phyloP scores from a whole-genome alignment of 2,797 vertebrate genomes.

The Lycodopsis pacificus region DNA sequence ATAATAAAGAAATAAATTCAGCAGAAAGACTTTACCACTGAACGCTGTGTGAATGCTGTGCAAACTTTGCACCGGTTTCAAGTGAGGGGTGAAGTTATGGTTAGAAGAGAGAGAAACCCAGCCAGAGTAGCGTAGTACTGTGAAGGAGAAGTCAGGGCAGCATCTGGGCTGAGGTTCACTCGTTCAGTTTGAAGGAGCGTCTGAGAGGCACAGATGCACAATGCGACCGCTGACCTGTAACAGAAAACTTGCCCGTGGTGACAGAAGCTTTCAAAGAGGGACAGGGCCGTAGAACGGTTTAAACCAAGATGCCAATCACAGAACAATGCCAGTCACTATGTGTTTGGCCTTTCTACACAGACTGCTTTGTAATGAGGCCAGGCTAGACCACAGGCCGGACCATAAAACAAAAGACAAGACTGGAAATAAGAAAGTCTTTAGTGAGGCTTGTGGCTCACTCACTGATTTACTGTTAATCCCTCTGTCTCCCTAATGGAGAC shows the following conservation, averaged over 20 bases:
- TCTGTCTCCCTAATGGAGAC: conserved; percentile 3
- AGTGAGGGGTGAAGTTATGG: neutral
- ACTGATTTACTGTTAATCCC: conserved; percentile 38
- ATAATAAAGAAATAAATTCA: neutral
- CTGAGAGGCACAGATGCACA: conserved; percentile 67
- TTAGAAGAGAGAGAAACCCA: conserved; percentile 22
- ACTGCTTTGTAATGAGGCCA: conserved; percentile 76
- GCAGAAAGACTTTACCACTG: neutral
- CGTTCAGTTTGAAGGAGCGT: conserved; percentile 67
- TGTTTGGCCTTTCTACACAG: conserved; percentile 74
- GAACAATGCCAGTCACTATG: conserved; percentile 83
- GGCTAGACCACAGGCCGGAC: conserved; percentile 33
- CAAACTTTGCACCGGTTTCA: neutral
- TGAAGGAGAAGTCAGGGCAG: conserved; percentile 33
- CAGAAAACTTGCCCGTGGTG: conserved; percentile 63
- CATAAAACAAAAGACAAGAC: conserved; percentile 41
- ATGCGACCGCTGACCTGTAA: conserved; percentile 79
- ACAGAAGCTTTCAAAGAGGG: conserved; percentile 54
- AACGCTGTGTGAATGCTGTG: neutral
- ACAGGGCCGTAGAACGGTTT: conserved; percentile 44
- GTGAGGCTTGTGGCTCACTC: conserved; percentile 27
- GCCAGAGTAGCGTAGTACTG: neutral
- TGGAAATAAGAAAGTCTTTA: conserved; percentile 30
- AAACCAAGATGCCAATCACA: conserved; percentile 77
- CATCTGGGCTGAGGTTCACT: conserved; percentile 52